Base-by-base conservation (phyloP, 2,113 vertebrate species). In the Corythaeola cristata region DNA sequence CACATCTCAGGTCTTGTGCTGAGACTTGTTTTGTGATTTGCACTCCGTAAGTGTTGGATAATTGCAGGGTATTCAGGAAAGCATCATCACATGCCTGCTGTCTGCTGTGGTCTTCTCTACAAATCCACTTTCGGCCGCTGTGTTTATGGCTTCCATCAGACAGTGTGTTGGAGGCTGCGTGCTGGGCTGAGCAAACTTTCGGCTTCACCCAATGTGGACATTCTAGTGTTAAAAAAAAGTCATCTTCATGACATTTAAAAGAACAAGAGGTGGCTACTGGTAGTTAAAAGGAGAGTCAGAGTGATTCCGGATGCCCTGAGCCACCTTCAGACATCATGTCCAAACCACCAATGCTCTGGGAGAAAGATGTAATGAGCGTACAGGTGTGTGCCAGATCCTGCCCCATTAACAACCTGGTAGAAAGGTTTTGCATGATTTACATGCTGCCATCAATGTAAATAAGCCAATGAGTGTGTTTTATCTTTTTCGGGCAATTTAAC, bases 71-170 rank as follows among this genome's bases (percentile, higher is more conserved):
- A 33, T 58, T 52, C 28, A 22, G 41, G n/a, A 62, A 81, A 49
- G 39, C 47, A 49, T 30, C 62, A 8, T 35, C 69, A 33, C 39
- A 50, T 1, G 1, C n/a, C 49, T 50, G 39, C 39, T 0, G 1
- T 41, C 55, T 33, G 49, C 41, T 69, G 32, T 50, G 69, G 69
- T 28, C 62, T 63, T 87, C 69, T 49, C 30, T 33, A 44, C 62
- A 69, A 69, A 69, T 44, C 35, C 49, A 37, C 41, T 67, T 47
- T 47, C 60, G 45, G 47, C 33, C 1, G 0, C 52, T 62, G 30
- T 41, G n/a, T 24, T 69, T 56, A 9, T 24, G 35, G 55, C 56
- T 56, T 32, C 49, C 0, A 1, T 76, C 50, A 55, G 49, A 81
- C 11, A 20, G 26, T 8, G 30, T 41, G 39, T 32, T 74, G 47